Conservation (phyloP, 2,888 invertebrate species). For the Teleiodes luculella region DNA sequence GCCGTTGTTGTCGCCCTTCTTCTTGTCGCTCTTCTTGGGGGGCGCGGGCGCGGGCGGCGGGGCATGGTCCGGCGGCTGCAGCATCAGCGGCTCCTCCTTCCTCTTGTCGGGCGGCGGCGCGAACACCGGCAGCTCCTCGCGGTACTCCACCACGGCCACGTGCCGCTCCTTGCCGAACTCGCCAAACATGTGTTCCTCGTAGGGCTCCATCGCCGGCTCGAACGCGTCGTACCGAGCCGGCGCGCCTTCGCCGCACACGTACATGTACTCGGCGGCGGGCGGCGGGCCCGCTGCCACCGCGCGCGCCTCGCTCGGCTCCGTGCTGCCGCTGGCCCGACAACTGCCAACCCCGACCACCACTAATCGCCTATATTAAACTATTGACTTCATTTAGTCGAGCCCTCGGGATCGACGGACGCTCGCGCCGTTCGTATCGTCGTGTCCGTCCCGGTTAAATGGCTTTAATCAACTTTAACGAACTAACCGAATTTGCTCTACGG, state of each 20-base stretch:
- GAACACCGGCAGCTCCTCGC: slow-evolving; percentile 65
- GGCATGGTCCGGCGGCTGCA: slow-evolving; percentile 44
- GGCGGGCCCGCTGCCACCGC: slow-evolving; percentile 72
- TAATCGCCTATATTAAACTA: slow-evolving; percentile 67
- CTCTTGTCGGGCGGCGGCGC: slow-evolving; percentile 44
- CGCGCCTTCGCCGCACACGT: slow-evolving; percentile 63
- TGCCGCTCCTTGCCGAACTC: slow-evolving; percentile 83
- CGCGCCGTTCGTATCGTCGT: slow-evolving; percentile 72
- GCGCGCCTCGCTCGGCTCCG: slow-evolving; percentile 70
- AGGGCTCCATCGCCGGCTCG: slow-evolving; percentile 80
- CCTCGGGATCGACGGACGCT: slow-evolving; percentile 69
- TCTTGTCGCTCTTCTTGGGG: slow-evolving; percentile 85
- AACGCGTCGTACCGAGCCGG: slow-evolving; percentile 60
- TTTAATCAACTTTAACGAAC: slow-evolving; percentile 80
- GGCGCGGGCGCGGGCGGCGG: slow-evolving; percentile 58
- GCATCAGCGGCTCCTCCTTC: slow-evolving; percentile 67
- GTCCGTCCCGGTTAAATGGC: slow-evolving; percentile 77
- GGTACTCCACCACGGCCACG: slow-evolving; percentile 72
- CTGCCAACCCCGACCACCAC: slow-evolving; percentile 40
- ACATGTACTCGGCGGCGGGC: slow-evolving; percentile 73
- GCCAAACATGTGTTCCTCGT: slow-evolving; percentile 89
- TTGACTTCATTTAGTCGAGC: slow-evolving; percentile 69
- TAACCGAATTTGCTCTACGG: slow-evolving; percentile 77
- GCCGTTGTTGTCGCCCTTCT: slow-evolving; percentile 90
- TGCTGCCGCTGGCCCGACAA: slow-evolving; percentile 45